Evolutionary conservation across 1,140 invertebrate genomes (phyloP), one percentile per base, ranked within the genome.

Genomic region (Brachionus asplanchnoidis): DNA sequence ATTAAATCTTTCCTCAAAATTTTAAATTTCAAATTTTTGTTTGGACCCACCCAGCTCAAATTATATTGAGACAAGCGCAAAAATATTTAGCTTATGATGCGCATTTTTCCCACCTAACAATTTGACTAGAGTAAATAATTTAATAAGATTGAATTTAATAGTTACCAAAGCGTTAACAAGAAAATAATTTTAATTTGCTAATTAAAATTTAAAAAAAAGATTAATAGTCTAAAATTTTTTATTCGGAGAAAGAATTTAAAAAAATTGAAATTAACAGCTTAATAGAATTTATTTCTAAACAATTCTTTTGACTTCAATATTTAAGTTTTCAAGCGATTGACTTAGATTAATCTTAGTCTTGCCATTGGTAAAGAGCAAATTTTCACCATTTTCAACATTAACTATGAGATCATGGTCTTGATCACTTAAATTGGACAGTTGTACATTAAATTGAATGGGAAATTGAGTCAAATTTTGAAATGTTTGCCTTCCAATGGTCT

Each of bases 301-400:
- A 9, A 36, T 50, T 8, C n/a, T 40, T 26, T 77, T 77, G 2
- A 77, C 73, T 77, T 77, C 6, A 77, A 77, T 28, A 50, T 77
- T 77, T 50, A 77, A 50, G 32, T 77, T 42, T 40, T 73, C 36
- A 20, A 73, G 68, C n/a, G 26, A 11, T 65, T 53, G 28, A 23
- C 50, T 80, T 20, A 6, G 23, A n/a, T 82, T 20, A 17, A 82
- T 46, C 12, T 32, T 26, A 9, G 65, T 42, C 14, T 26, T 82
- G 17, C 53, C 50, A 68, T 82, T 68, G 3, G 20, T 23, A 46
- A 65, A 82, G 8, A 82, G 20, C 11, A 65, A 28, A 68, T 82
- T 82, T 68, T 82, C 79, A 68, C 79, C 79, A 28, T 82, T 82
- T 68, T 82, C 79, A 46, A 82, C 28, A 82, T 42, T 82, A 7